These are phyloP conservation scores for Calcarius lapponicus DNA, from an alignment of 2,797 vertebrate genomes.

Conservation along the genomic window DNA sequence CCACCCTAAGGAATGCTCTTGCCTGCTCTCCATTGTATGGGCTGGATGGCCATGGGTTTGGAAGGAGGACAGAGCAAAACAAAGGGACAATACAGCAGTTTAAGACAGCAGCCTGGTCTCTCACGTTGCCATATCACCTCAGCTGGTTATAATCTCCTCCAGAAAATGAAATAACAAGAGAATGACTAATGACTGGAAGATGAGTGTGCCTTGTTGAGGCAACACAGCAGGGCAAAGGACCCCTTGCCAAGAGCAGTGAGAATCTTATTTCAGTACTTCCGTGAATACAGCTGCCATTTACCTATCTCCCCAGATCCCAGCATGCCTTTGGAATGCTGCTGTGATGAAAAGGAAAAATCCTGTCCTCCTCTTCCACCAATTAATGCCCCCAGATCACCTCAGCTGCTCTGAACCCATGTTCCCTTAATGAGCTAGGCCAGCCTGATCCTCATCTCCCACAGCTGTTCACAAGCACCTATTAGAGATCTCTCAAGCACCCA, in stretches of 20 bases:
- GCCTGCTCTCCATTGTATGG: neutral
- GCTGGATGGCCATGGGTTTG: neutral
- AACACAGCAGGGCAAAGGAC: slow-evolving; percentile 4
- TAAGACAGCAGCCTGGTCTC: neutral
- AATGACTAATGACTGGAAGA: slow-evolving; percentile 33
- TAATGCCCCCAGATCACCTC: neutral
- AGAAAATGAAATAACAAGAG: neutral
- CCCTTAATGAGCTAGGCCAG: neutral
- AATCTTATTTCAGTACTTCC: neutral
- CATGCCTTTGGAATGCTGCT: neutral
- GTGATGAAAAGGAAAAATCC: neutral
- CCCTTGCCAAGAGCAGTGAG: neutral
- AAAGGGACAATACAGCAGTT: neutral
- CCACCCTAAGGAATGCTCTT: slow-evolving; percentile 18
- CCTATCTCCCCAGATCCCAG: neutral
- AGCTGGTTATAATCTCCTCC: slow-evolving; percentile 39
- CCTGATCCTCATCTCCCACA: neutral
- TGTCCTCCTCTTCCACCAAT: neutral
- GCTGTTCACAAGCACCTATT: slow-evolving; percentile 19
- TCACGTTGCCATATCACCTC: neutral
- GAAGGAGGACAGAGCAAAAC: slow-evolving; percentile 12
- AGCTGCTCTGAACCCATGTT: neutral
- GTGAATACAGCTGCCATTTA: neutral
- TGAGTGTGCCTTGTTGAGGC: neutral
- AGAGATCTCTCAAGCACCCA: neutral